phyloP scores from a whole-genome alignment of 1,140 invertebrate genomes.

The Aporrectodea caliginosa region DNA sequence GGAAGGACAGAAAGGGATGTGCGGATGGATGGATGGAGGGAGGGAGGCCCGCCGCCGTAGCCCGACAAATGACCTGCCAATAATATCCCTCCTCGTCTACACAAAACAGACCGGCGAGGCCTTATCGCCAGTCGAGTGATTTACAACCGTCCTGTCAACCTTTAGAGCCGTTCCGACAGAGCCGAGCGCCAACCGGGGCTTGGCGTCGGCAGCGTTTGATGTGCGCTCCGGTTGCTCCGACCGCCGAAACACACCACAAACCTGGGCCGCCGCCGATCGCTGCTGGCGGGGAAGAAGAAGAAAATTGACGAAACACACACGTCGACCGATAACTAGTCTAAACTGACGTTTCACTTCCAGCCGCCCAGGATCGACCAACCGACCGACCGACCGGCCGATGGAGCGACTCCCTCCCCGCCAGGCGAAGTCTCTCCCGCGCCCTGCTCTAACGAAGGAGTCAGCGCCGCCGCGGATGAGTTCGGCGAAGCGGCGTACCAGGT shows the following conservation, averaged over 20 bases:
- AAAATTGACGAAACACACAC: background rate
- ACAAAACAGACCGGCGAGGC: background rate
- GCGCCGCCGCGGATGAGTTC: background rate
- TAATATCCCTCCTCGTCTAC: background rate
- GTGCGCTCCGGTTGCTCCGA: background rate
- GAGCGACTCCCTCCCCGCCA: background rate
- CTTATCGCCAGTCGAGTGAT: background rate
- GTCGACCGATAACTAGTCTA: no score
- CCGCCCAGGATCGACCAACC: background rate
- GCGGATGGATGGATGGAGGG: background rate
- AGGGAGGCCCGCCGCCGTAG: background rate
- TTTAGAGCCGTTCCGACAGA: background rate
- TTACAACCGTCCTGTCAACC: background rate
- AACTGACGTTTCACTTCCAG: background rate
- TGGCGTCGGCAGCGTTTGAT: background rate
- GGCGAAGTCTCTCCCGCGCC: no score
- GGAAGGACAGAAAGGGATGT: background rate
- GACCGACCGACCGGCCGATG: no score
- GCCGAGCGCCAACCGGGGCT: background rate
- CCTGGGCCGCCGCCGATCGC: background rate
- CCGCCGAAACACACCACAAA: slow-evolving; percentile 1
- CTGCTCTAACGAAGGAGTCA: no score
- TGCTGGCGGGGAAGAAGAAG: background rate
- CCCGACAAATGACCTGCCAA: background rate
- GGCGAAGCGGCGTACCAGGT: background rate